Evolutionary conservation across 2,888 invertebrate genomes (phyloP).

Genomic region (Sepiola atlantica): DNA sequence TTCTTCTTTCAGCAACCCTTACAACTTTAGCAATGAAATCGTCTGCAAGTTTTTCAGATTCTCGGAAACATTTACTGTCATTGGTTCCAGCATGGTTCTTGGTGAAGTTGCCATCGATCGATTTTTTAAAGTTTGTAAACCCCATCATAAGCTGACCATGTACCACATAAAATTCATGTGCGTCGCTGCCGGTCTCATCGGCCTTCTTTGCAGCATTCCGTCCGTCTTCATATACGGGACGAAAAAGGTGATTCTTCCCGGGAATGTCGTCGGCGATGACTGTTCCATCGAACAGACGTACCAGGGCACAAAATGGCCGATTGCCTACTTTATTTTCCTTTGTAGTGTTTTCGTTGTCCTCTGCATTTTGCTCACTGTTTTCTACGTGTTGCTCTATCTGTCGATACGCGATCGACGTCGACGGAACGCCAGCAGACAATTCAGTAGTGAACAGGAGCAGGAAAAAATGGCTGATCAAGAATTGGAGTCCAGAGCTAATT

Average conservation of each 20-base stretch:
- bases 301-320: conserved; percentile 56
- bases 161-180: conserved; percentile 63
- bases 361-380: conserved; percentile 58
- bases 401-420: conserved; percentile 54
- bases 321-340: conserved; percentile 58
- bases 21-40: conserved; percentile 62
- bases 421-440: conserved; percentile 54
- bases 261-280: conserved; percentile 56
- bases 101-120: conserved; percentile 67
- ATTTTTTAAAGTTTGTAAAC: conserved; percentile 67
- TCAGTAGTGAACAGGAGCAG: conserved; percentile 50
- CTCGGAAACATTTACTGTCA: conserved; percentile 61
- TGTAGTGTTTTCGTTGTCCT: conserved; percentile 59
- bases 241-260: conserved; percentile 51
- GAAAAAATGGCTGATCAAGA: neutral
- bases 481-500: neutral
- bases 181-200: conserved; percentile 58
- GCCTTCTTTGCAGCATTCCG: conserved; percentile 59
- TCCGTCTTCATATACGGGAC: conserved; percentile 62
- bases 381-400: conserved; percentile 60
- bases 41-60: conserved; percentile 65
- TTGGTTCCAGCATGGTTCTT: conserved; percentile 65
- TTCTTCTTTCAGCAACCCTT: conserved; percentile 55
- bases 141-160: conserved; percentile 60
- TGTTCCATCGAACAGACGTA: conserved; percentile 63